Conservation (phyloP, 2,888 invertebrate species). For the Plutella xylostella region DNA sequence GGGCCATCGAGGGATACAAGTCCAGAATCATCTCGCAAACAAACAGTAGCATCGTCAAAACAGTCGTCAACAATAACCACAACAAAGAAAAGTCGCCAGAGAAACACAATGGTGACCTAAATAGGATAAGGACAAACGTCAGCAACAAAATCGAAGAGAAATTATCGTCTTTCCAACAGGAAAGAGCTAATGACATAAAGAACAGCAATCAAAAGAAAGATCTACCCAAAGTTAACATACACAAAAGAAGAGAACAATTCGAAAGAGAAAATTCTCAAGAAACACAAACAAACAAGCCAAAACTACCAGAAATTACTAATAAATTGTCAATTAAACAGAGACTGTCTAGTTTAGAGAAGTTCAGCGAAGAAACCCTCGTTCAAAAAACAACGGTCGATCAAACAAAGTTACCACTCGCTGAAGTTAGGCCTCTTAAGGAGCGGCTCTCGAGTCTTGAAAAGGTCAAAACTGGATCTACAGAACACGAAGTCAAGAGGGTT, state of each 20-base stretch:
- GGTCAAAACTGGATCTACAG: conserved; percentile 47
- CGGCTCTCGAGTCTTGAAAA: conserved; percentile 74
- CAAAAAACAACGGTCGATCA: conserved; percentile 60
- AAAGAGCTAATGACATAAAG: conserved; percentile 51
- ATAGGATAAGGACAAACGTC: conserved; percentile 60
- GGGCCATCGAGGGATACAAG: conserved; percentile 88
- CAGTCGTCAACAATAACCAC: conserved; percentile 54
- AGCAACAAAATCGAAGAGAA: conserved; percentile 74
- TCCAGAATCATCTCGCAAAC: conserved; percentile 78
- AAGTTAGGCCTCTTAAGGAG: conserved; percentile 74
- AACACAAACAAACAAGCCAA: conserved; percentile 59
- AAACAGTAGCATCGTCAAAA: conserved; percentile 54
- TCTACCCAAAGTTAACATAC: conserved; percentile 84
- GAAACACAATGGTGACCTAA: conserved; percentile 45
- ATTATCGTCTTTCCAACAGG: conserved; percentile 70
- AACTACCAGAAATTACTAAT: conserved; percentile 72
- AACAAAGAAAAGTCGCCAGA: conserved; percentile 62
- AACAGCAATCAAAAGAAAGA: conserved; percentile 66
- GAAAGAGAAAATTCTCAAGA: conserved; percentile 75
- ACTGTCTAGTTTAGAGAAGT: conserved; percentile 76
- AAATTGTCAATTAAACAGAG: conserved; percentile 80
- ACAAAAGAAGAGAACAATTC: conserved; percentile 85
- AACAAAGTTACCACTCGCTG: conserved; percentile 64
- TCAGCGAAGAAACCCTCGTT: conserved; percentile 64
- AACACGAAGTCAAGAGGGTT: conserved; percentile 53